A percentile compares a stretch with the other conserved stretches of the same genome.
phyloP scores from a whole-genome alignment of 2,888 invertebrate genomes.

The Agrochola macilenta region DNA sequence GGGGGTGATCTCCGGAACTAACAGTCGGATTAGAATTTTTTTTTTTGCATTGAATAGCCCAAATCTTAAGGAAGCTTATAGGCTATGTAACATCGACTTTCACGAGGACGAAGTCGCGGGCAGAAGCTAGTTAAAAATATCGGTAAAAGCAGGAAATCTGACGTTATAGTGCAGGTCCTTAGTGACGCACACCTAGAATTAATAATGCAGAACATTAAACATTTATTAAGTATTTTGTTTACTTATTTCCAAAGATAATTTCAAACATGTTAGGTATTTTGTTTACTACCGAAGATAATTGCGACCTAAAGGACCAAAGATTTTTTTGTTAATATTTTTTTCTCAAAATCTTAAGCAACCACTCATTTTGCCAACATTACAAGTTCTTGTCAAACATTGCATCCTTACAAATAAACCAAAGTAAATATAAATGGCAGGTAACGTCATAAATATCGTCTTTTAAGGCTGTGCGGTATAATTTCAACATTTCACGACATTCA shows the following conservation, averaged over 20 bases:
- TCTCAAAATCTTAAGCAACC: neutral
- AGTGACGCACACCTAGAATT: too few relatives aligned
- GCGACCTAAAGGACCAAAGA: neutral
- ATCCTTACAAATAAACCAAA: slow-evolving; percentile 26
- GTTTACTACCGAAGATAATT: neutral
- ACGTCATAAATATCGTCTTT: slow-evolving; percentile 24
- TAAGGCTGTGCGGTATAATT: neutral
- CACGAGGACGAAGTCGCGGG: too few relatives aligned
- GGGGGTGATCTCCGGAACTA: too few relatives aligned
- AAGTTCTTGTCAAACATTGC: slow-evolving; percentile 41
- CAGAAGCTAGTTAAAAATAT: too few relatives aligned
- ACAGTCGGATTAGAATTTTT: too few relatives aligned
- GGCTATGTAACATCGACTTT: too few relatives aligned
- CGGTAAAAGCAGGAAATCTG: neutral
- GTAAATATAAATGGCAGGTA: slow-evolving; percentile 41
- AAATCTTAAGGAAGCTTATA: too few relatives aligned
- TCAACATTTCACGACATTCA: neutral
- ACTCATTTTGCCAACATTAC: slow-evolving; percentile 21
- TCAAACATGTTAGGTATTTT: neutral
- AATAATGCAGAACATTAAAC: neutral
- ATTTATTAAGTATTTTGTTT: too few relatives aligned
- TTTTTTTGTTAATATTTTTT: neutral
- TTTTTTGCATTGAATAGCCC: too few relatives aligned
- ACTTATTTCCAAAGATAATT: too few relatives aligned
- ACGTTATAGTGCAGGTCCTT: too few relatives aligned